Conservation (phyloP, 1,140 invertebrate genomes). For the Cyphomyrmex costatus region DNA sequence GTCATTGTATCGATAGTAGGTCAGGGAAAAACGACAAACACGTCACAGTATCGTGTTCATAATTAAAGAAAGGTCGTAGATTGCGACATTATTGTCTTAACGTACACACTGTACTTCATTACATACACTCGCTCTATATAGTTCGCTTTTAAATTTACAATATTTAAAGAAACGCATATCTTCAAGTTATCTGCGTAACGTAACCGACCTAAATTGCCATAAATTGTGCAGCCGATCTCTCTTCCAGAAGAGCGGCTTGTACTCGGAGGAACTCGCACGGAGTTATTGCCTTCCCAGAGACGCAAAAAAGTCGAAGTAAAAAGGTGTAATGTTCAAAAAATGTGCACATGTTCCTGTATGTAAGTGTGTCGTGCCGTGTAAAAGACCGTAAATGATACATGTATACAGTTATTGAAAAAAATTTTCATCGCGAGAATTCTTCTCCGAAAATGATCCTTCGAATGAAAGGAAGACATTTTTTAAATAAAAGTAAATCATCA, state of each 20-base stretch:
- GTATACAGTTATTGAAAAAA: constrained; percentile 4
- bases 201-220: constrained; percentile 60
- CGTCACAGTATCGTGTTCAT: background rate
- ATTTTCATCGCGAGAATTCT: background rate
- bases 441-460: background rate
- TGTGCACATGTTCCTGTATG: background rate
- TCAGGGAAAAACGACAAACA: constrained; percentile 21
- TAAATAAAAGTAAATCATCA: no score
- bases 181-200: constrained; percentile 38
- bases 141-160: constrained; percentile 22
- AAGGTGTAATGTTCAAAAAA: constrained; percentile 19
- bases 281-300: constrained; percentile 49
- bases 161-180: constrained; percentile 57
- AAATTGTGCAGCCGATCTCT: constrained; percentile 52
- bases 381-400: constrained; percentile 28
- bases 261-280: constrained; percentile 31
- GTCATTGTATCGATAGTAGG: constrained; percentile 27
- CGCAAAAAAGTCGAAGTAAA: constrained; percentile 22
- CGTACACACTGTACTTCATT: background rate
- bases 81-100: background rate
- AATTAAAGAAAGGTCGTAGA: constrained; percentile 38
- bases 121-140: background rate
- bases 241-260: constrained; percentile 53
- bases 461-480: background rate
- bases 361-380: background rate